A percentile compares a stretch with the other conserved stretches of the same genome.
Evolutionary conservation across 2,113 vertebrate genomes (phyloP).

Genomic region (Melanocharis versteri): DNA sequence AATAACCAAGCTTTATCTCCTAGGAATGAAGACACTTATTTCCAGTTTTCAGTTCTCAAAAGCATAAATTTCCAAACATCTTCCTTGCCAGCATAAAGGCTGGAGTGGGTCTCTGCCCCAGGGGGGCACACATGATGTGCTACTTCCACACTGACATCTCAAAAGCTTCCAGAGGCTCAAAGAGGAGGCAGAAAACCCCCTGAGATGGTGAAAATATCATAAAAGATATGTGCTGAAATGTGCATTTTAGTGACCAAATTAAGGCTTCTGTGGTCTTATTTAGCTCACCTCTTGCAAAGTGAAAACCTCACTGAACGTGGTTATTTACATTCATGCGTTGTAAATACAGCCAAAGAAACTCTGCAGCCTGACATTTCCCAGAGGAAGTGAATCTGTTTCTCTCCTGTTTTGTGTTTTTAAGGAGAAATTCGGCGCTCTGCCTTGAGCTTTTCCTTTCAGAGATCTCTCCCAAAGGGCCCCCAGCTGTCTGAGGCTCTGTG

Average conservation of each 20-base stretch:
- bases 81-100: not conserved
- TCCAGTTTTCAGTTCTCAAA: not conserved
- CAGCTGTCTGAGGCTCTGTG: not conserved
- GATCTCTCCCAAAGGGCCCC: not conserved
- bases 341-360: not conserved
- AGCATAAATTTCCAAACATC: not conserved
- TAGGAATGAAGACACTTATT: not conserved
- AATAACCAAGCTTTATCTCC: not conserved
- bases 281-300: not conserved
- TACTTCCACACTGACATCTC: not conserved
- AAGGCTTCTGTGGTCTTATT: not conserved
- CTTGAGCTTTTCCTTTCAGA: not conserved
- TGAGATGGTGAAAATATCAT: not conserved
- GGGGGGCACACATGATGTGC: rapidly evolving
- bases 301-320: not conserved
- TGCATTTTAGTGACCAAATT: not conserved
- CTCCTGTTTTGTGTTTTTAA: not conserved
- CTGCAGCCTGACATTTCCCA: not conserved
- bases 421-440: not conserved
- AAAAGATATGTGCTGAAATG: not conserved
- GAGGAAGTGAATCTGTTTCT: not conserved
- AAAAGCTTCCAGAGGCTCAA: not conserved
- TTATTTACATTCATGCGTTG: not conserved
- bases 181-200: not conserved
- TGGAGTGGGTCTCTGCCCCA: not conserved